Evolutionary conservation across 1,140 invertebrate species (phyloP).

Genomic region (Drosophila nikananu): DNA sequence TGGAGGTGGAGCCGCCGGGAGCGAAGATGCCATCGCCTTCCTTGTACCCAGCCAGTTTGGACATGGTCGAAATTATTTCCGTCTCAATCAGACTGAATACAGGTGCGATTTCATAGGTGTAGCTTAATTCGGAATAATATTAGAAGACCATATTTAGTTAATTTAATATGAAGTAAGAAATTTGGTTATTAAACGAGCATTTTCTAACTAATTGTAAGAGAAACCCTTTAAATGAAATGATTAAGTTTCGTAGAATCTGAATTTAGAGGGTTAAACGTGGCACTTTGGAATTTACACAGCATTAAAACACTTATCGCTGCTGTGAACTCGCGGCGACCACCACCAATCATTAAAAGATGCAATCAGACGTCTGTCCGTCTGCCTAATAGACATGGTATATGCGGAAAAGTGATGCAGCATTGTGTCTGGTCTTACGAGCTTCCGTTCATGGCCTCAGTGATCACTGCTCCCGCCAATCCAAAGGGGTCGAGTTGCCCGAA

Average conservation of each 20-base stretch:
- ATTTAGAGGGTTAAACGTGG: slow-evolving; percentile 1
- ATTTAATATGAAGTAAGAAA: neutral
- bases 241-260: neutral
- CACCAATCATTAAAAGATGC: neutral
- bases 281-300: slow-evolving; percentile 25
- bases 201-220: neutral
- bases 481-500: slow-evolving; percentile 91
- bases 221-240: neutral
- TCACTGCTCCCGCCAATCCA: slow-evolving; percentile 90
- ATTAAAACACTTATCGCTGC: slow-evolving; percentile 35
- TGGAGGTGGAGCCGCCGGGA: slow-evolving; percentile 95
- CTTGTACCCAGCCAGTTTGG: slow-evolving; percentile 89
- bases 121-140: slow-evolving; percentile 85
- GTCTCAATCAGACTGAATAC: slow-evolving; percentile 91
- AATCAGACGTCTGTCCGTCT: slow-evolving; percentile 2
- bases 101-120: slow-evolving; percentile 92
- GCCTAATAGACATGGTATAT: slow-evolving; percentile 12
- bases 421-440: slow-evolving; percentile 88
- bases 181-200: too few relatives aligned
- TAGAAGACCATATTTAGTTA: neutral
- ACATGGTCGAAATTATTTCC: slow-evolving; percentile 88
- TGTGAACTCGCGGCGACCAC: slow-evolving; percentile 6
- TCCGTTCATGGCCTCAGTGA: slow-evolving; percentile 92
- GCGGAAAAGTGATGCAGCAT: neutral
- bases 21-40: slow-evolving; percentile 90